These are phyloP conservation scores for Phrynocephalus versicolor DNA, from an alignment of 2,113 vertebrate species.

Conservation along the genomic window DNA sequence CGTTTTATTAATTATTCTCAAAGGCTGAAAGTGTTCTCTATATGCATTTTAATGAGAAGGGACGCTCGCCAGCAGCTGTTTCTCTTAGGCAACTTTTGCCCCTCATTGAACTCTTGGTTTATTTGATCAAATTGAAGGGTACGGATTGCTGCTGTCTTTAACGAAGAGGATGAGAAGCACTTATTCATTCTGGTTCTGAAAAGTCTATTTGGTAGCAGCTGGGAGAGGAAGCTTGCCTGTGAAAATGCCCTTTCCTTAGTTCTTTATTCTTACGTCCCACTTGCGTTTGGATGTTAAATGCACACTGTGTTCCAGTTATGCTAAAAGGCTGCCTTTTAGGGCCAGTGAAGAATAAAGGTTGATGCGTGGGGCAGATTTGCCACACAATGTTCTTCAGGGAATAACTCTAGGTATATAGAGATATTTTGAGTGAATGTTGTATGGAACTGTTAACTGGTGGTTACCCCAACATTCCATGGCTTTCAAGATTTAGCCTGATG, in stretches of 20 bases:
- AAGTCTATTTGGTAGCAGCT: slow-evolving; percentile 17
- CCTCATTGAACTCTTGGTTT: slow-evolving; percentile 34
- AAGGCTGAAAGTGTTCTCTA: slow-evolving; percentile 48
- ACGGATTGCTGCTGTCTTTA: rapidly evolving
- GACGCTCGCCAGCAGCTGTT: slow-evolving; percentile 50
- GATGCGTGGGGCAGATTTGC: neutral
- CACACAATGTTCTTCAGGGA: neutral
- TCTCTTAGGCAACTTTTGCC: slow-evolving; percentile 39
- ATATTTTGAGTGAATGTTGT: neutral
- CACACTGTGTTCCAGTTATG: neutral
- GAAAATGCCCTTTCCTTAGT: neutral
- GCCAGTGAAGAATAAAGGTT: neutral
- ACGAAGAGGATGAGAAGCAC: neutral
- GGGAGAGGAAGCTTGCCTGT: neutral
- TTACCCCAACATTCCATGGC: no score
- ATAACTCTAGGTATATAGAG: neutral
- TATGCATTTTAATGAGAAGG: slow-evolving; percentile 46
- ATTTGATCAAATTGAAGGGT: slow-evolving; percentile 41
- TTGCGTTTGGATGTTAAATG: neutral
- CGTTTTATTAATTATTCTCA: slow-evolving; percentile 54
- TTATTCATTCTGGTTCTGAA: slow-evolving; percentile 35
- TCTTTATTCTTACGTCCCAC: rapidly evolving
- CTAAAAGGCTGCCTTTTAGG: neutral
- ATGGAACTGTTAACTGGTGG: no score
- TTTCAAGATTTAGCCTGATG: no score